Base-by-base conservation (phyloP, 1,140 invertebrate genomes). In the Forficula auricularia region DNA sequence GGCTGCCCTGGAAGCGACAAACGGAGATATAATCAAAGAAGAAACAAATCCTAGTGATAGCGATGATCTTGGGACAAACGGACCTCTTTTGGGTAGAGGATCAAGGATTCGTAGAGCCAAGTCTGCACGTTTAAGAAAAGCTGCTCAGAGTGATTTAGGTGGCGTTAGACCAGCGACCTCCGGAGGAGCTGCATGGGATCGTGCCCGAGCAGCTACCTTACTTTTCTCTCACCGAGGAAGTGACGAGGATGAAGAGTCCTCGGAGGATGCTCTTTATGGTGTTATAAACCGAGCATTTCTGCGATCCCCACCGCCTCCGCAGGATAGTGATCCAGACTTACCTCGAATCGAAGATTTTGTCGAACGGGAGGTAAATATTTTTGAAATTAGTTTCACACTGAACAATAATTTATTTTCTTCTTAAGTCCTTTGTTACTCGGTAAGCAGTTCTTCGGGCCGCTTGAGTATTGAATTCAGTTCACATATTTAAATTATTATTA, bases 11-110 rank as follows among this genome's bases (percentile, higher is more conserved):
- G 57, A 57, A 19, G 53, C 47, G 9, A 56, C 59, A 36, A 53
- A 55, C 2, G 56, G 54, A 37, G 53, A 56, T 42, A 67, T 66
- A 48, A 54, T 66, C 22, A 60, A 63, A 44, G 58, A 60, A 43
- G 36, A 40, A 9, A 52, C 69, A 16, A 72, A 76, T 45, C 70
- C 71, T 0, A 77, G 73, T 50, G 74, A 78, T 53, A 76, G 72
- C 54, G 75, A 78, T 53, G 65, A 67, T 37, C 65, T 67, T 34
- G 20, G 39, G 42, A 38, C 56, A 49, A 64, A 65, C 42, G 56
- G 54, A 12, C 63, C 65, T 13, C 54, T 74, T 33, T 56, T 78
- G 19, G 75, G 72, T 4, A 70, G 67, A 46, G 62, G 74, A 2
- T 69, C 71, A 2, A 59, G 72, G 43, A 60, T 67, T 12, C 61